Conservation (phyloP, 2,113 vertebrate species). For the Brachypteracias leptosomus region DNA sequence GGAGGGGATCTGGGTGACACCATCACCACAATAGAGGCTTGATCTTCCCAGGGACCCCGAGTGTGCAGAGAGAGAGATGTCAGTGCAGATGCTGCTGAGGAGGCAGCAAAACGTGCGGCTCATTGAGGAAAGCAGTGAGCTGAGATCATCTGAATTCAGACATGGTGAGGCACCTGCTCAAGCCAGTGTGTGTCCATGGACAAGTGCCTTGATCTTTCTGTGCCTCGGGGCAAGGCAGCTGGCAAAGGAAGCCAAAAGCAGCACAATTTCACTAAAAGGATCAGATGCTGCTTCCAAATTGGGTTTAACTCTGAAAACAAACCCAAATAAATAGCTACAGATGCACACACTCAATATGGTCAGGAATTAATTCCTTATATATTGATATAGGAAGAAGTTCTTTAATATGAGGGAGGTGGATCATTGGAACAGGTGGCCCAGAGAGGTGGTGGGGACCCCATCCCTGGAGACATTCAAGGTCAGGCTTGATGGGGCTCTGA, state of each 20-base stretch:
- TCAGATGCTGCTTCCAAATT: neutral
- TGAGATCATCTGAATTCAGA: neutral
- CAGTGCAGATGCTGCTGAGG: neutral
- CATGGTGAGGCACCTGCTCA: neutral
- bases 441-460: too few species aligned
- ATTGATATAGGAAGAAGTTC: neutral
- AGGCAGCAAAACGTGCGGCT: neutral
- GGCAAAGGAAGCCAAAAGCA: neutral
- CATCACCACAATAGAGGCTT: neutral
- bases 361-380: neutral
- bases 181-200: conserved; percentile 25
- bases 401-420: too few species aligned
- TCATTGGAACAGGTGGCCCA: too few species aligned
- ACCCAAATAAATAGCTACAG: neutral
- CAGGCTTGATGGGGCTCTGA: too few species aligned
- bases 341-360: fast-evolving
- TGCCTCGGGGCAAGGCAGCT: conserved; percentile 23
- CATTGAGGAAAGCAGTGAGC: neutral
- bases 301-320: neutral
- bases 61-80: neutral
- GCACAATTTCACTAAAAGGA: neutral
- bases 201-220: conserved; percentile 19
- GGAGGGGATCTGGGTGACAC: conserved; percentile 21
- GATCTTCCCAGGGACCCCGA: neutral
- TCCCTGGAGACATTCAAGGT: too few species aligned